A percentile compares a stretch with the other conserved stretches of the same genome.
Evolutionary conservation across 2,888 invertebrate genomes (phyloP).

Genomic region (Arge pagana): DNA sequence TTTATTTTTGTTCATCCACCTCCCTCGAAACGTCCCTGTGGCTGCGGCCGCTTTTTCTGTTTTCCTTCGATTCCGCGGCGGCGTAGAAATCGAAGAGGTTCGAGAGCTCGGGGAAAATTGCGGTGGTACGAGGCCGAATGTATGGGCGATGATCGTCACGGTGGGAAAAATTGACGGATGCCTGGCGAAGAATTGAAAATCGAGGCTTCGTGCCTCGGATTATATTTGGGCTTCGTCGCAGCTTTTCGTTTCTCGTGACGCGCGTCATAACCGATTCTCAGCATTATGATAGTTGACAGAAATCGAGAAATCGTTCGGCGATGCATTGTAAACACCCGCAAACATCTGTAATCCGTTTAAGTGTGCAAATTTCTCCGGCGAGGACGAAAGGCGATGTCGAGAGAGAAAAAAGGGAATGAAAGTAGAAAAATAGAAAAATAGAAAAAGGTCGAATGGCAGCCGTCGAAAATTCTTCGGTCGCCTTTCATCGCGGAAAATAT

Average conservation of each 20-base stretch:
- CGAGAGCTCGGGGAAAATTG: not conserved
- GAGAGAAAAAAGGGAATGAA: too few relatives aligned
- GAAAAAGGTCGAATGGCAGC: not conserved
- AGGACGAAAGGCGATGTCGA: too few relatives aligned
- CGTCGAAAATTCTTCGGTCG: slow-evolving; percentile 15
- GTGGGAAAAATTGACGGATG: not conserved
- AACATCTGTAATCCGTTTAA: slow-evolving; percentile 59
- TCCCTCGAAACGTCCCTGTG: not conserved
- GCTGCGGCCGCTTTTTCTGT: too few relatives aligned
- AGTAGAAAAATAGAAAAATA: slow-evolving; percentile 5
- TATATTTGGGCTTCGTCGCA: slow-evolving; percentile 16
- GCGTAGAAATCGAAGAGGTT: not conserved
- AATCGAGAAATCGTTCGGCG: slow-evolving; percentile 28
- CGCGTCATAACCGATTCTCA: slow-evolving; percentile 3
- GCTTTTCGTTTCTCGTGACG: slow-evolving; percentile 18
- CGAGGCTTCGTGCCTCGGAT: slow-evolving; percentile 13
- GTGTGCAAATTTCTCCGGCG: slow-evolving; percentile 57
- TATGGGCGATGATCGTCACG: not conserved
- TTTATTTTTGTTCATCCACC: too few relatives aligned
- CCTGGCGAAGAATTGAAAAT: slow-evolving; percentile 10
- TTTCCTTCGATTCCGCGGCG: slow-evolving; percentile 23
- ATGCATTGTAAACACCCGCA: slow-evolving; percentile 40
- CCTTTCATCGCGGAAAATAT: slow-evolving; percentile 18
- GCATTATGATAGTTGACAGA: slow-evolving; percentile 25
- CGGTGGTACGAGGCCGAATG: too few relatives aligned